These are phyloP conservation scores for Eciton burchellii DNA, from an alignment of 1,140 invertebrate species.

Conservation along the genomic window DNA sequence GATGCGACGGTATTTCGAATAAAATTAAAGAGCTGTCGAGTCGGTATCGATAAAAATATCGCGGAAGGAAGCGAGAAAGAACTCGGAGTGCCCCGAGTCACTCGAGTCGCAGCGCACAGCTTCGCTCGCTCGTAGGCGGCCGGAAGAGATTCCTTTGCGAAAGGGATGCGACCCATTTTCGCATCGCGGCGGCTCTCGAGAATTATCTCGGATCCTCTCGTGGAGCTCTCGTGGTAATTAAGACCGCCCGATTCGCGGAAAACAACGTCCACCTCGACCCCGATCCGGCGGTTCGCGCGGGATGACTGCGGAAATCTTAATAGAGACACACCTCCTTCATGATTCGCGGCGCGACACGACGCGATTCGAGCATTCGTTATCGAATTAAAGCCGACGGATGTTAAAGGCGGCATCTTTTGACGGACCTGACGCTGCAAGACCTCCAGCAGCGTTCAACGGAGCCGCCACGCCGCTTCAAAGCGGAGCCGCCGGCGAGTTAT, in stretches of 20 bases:
- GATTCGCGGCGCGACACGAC: neutral
- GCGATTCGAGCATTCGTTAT: conserved; percentile 13
- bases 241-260: conserved; percentile 49
- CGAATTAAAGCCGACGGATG: conserved; percentile 16
- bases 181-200: conserved; percentile 61
- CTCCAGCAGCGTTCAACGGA: neutral
- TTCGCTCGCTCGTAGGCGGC: conserved; percentile 47
- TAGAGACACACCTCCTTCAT: conserved; percentile 7
- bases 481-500: neutral
- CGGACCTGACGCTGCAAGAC: neutral
- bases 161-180: conserved; percentile 67
- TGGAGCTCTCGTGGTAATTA: conserved; percentile 64
- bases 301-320: conserved; percentile 33
- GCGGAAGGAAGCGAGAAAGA: neutral
- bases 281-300: conserved; percentile 4
- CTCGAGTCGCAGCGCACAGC: conserved; percentile 10
- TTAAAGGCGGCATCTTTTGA: conserved; percentile 12
- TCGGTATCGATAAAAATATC: conserved; percentile 32
- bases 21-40: conserved; percentile 15
- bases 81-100: conserved; percentile 19
- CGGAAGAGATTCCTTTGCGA: conserved; percentile 40
- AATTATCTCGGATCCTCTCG: conserved; percentile 46
- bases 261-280: conserved; percentile 57
- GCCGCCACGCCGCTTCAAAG: no score
- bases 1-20: conserved; percentile 5